Evolutionary conservation across 23 tunicate species (phyloP).

Genomic region (Styela clava): DNA sequence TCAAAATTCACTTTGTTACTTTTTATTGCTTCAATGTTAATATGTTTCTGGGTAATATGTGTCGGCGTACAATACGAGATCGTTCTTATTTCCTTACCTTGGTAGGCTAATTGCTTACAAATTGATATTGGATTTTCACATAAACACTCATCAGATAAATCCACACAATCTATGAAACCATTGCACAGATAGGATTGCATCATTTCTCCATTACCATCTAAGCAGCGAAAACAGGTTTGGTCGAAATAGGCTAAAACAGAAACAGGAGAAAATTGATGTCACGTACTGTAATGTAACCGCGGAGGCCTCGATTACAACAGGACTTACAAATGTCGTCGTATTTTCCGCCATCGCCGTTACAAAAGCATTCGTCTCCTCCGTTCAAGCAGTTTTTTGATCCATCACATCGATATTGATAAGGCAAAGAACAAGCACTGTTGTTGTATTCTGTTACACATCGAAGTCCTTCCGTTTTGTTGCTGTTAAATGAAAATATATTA

Average conservation of each 20-base stretch:
- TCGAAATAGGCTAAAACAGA: constrained; percentile 10
- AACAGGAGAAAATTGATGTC: not conserved
- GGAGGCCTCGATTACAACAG: too few relatives aligned
- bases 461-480: not conserved
- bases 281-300: not conserved
- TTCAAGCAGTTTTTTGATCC: not conserved
- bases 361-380: constrained; percentile 15
- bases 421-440: not conserved
- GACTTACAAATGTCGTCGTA: not conserved
- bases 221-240: not conserved
- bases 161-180: not conserved
- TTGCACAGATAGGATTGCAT: not conserved
- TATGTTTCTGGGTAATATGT: too few relatives aligned
- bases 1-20: too few relatives aligned
- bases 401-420: not conserved
- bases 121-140: constrained; percentile 15
- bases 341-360: not conserved
- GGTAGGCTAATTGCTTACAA: not conserved
- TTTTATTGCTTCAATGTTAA: too few relatives aligned
- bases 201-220: constrained; percentile 3
- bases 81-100: too few relatives aligned
- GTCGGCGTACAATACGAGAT: too few relatives aligned
- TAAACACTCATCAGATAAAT: constrained; percentile 10
- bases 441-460: not conserved
- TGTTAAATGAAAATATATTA: not conserved